Evolutionary conservation across 2,888 invertebrate species (phyloP).

Genomic region (Neoascia interrupta): DNA sequence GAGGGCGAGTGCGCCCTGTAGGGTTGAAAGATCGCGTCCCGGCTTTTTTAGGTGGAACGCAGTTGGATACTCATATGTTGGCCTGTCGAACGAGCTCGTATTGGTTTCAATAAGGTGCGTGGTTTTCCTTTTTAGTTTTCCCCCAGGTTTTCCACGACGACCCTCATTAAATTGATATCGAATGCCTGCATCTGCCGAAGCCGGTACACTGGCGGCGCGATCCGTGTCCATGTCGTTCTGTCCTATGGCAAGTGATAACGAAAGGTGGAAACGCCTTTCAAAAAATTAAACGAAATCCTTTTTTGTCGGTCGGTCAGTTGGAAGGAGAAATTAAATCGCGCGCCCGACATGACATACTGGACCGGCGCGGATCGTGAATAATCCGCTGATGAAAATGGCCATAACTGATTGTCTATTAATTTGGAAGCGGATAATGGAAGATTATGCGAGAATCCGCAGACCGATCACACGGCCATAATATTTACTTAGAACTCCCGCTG

Average conservation of each 20-base stretch:
- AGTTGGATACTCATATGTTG: slow-evolving; percentile 66
- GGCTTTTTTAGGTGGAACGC: slow-evolving; percentile 64
- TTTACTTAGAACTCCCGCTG: slow-evolving; percentile 83
- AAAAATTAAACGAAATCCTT: slow-evolving; percentile 28
- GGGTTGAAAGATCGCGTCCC: slow-evolving; percentile 66
- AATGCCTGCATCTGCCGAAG: slow-evolving; percentile 56
- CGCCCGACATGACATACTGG: no score
- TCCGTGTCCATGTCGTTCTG: slow-evolving; percentile 29
- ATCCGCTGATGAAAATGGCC: slow-evolving; percentile 73
- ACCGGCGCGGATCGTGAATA: slow-evolving; percentile 59
- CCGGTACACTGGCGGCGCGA: slow-evolving; percentile 35
- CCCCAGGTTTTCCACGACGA: slow-evolving; percentile 52
- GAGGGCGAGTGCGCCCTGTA: slow-evolving; percentile 46
- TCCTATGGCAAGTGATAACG: slow-evolving; percentile 33
- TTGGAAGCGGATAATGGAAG: slow-evolving; percentile 67
- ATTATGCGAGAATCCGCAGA: slow-evolving; percentile 71
- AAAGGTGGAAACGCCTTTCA: slow-evolving; percentile 47
- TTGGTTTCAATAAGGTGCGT: slow-evolving; percentile 42
- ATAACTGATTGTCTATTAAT: slow-evolving; percentile 70
- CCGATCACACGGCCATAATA: slow-evolving; percentile 76
- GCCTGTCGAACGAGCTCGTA: slow-evolving; percentile 30
- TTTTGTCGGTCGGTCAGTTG: neutral
- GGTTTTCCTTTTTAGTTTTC: no score
- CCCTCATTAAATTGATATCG: slow-evolving; percentile 58
- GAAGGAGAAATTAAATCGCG: slow-evolving; percentile 38